These are phyloP conservation scores for Ceramica pisi DNA, from an alignment of 2,888 invertebrate species.

Conservation along the genomic window DNA sequence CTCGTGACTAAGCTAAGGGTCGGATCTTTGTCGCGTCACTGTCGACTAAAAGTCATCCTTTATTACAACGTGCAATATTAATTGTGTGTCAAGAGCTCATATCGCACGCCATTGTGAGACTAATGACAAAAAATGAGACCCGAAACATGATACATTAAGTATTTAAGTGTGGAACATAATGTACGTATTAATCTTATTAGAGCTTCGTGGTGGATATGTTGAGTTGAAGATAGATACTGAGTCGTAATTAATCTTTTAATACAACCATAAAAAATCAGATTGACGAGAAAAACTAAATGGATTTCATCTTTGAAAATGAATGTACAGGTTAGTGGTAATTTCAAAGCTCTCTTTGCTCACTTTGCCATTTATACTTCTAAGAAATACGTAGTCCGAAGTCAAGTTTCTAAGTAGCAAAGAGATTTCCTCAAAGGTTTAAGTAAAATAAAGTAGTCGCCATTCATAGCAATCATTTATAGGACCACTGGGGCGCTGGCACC, in stretches of 20 bases:
- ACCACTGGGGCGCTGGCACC: conserved; percentile 23
- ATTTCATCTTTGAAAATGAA: background rate
- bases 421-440: conserved; percentile 22
- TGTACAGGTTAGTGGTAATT: too few species aligned
- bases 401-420: conserved; percentile 5
- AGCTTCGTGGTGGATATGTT: conserved; percentile 17
- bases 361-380: background rate
- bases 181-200: conserved; percentile 41
- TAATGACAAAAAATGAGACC: conserved; percentile 76
- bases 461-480: conserved; percentile 42
- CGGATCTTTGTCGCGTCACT: conserved; percentile 55
- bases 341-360: background rate
- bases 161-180: conserved; percentile 55
- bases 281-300: background rate
- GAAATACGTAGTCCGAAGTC: background rate
- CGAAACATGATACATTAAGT: conserved; percentile 64
- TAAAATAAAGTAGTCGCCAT: conserved; percentile 37
- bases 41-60: conserved; percentile 79
- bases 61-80: conserved; percentile 80
- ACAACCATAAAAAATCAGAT: background rate
- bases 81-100: conserved; percentile 78
- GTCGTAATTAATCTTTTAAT: background rate
- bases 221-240: background rate
- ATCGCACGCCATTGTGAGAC: conserved; percentile 69
- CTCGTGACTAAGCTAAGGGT: conserved; percentile 48